Conservation (phyloP, 2,888 invertebrate species). For the Hyppa rectilinea region DNA sequence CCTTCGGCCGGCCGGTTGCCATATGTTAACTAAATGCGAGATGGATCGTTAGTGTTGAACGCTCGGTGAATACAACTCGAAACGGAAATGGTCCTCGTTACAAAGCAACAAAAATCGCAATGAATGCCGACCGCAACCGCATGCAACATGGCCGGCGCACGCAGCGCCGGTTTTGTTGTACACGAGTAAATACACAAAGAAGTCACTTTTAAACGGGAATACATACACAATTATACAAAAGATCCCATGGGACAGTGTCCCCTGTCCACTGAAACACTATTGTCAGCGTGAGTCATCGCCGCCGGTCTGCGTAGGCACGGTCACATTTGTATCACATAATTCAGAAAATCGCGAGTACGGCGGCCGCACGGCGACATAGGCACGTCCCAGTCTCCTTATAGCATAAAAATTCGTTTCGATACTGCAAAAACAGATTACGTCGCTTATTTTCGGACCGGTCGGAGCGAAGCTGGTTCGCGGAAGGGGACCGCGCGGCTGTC, state of each 20-base stretch:
- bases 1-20: conserved; percentile 72
- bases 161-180: conserved; percentile 67
- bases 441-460: conserved; percentile 77
- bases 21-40: conserved; percentile 61
- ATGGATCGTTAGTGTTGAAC: conserved; percentile 34
- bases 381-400: conserved; percentile 74
- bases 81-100: conserved; percentile 28
- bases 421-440: conserved; percentile 72
- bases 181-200: conserved; percentile 72
- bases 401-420: conserved; percentile 68
- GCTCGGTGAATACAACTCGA: conserved; percentile 11
- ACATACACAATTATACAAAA: conserved; percentile 67
- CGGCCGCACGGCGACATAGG: conserved; percentile 63
- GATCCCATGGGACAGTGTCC: conserved; percentile 63
- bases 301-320: conserved; percentile 73
- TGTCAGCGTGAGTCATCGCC: conserved; percentile 74
- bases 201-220: conserved; percentile 47
- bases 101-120: conserved; percentile 66
- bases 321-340: conserved; percentile 74
- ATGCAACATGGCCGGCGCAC: conserved; percentile 64
- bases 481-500: conserved; percentile 64
- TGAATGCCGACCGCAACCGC: conserved; percentile 55
- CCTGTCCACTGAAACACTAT: conserved; percentile 73
- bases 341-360: conserved; percentile 63
- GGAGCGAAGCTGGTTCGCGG: conserved; percentile 68